phyloP scores from a whole-genome alignment of 2,888 invertebrate genomes.

The Monochamus alternatus region DNA sequence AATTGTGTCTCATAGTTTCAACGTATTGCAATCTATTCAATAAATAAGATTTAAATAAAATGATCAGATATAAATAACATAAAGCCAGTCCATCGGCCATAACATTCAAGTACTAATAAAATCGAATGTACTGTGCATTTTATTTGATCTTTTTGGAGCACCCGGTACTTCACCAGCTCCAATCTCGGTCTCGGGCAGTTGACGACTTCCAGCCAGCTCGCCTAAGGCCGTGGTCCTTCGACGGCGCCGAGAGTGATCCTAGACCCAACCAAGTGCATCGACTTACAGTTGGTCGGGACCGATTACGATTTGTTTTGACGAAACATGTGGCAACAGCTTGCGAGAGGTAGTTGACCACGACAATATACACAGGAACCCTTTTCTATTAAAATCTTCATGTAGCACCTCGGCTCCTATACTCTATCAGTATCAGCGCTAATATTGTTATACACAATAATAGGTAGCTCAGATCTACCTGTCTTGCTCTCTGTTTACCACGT shows the following conservation, averaged over 20 bases:
- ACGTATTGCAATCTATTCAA: no score
- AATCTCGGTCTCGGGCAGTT: slow-evolving; percentile 1
- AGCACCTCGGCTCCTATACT: slow-evolving; percentile 52
- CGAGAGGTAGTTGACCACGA: slow-evolving; percentile 68
- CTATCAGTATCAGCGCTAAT: slow-evolving; percentile 24
- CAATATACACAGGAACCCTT: slow-evolving; percentile 64
- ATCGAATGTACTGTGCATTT: neutral
- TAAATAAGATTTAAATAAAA: no score
- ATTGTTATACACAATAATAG: slow-evolving; percentile 21
- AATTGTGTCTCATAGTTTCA: no score
- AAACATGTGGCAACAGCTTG: slow-evolving; percentile 65
- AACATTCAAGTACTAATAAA: no score
- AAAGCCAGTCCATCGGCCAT: no score
- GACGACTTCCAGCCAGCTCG: neutral
- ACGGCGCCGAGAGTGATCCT: slow-evolving; percentile 34
- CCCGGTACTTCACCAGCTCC: neutral
- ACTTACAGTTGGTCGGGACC: slow-evolving; percentile 42
- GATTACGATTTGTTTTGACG: slow-evolving; percentile 59
- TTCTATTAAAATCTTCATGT: slow-evolving; percentile 64
- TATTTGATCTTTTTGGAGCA: neutral
- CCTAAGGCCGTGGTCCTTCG: slow-evolving; percentile 31
- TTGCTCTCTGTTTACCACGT: neutral
- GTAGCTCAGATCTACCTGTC: slow-evolving; percentile 14
- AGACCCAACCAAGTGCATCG: slow-evolving; percentile 36
- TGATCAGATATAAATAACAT: no score